phyloP scores from a whole-genome alignment of 2,797 vertebrate species.

The Muscicapa comitata region DNA sequence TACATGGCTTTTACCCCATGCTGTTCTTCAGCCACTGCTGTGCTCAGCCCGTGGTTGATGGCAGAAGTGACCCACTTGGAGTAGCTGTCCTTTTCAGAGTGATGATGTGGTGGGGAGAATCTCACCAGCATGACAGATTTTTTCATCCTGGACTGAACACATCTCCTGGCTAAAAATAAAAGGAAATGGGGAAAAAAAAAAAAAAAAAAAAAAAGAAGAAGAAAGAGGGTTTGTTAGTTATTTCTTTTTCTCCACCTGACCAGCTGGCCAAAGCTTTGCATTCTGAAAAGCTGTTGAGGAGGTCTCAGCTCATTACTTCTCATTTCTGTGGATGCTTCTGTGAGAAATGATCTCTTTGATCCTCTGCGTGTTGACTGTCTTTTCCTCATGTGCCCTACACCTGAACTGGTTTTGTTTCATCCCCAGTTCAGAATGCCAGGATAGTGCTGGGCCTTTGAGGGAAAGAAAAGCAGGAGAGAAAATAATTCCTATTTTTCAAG shows the following conservation, averaged over 20 bases:
- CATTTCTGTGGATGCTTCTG: background rate
- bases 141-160: background rate
- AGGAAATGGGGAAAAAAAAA: background rate
- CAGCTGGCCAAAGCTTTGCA: constrained; percentile 4
- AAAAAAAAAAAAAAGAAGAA: background rate
- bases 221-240: background rate
- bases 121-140: constrained; percentile 2
- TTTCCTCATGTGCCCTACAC: background rate
- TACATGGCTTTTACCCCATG: background rate
- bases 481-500: background rate
- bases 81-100: background rate
- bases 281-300: background rate
- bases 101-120: background rate
- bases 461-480: background rate
- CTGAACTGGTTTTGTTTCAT: background rate
- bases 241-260: background rate
- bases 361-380: background rate
- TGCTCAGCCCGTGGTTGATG: background rate
- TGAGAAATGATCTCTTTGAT: background rate
- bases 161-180: constrained; percentile 9
- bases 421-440: background rate
- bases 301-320: constrained; percentile 30
- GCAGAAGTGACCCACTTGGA: constrained; percentile 23
- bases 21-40: background rate
- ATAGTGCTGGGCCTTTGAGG: background rate